Percentiles rank a stretch among this genome's conserved stretches.
Conservation (phyloP, 2,113 vertebrate species). For the Anolis sagrei region DNA sequence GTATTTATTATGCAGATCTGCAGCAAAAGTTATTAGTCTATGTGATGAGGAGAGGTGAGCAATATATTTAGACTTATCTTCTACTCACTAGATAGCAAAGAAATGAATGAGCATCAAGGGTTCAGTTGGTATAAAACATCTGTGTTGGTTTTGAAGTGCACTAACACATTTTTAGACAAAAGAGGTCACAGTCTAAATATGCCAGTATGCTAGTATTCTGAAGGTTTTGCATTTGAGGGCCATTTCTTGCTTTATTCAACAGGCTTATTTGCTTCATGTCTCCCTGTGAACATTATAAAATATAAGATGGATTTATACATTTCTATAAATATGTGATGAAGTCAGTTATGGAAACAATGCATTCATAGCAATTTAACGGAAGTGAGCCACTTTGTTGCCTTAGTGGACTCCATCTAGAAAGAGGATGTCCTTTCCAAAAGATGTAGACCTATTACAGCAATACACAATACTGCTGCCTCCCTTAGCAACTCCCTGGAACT, state of each 20-base stretch:
- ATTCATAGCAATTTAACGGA: neutral
- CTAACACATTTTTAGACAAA: neutral
- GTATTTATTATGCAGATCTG: constrained; percentile 76
- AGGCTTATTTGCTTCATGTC: neutral
- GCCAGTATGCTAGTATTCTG: neutral
- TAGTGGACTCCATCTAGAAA: neutral
- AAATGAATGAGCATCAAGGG: constrained; percentile 28
- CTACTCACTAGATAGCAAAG: neutral
- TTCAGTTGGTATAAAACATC: constrained; percentile 25
- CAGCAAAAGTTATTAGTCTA: constrained; percentile 42
- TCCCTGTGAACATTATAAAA: neutral
- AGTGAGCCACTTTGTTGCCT: neutral
- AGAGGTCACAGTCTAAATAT: neutral
- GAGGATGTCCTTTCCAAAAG: neutral
- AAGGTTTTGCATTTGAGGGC: neutral
- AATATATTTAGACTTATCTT: constrained; percentile 25
- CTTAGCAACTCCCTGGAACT: neutral
- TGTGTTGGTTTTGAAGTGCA: neutral
- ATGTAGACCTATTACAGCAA: neutral
- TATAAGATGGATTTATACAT: neutral
- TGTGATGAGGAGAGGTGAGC: constrained; percentile 1
- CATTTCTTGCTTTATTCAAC: neutral
- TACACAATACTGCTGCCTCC: neutral
- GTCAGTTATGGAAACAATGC: neutral
- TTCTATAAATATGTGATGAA: neutral